Base-by-base conservation (phyloP, 1,140 invertebrate species). In the Vanessa atalanta region DNA sequence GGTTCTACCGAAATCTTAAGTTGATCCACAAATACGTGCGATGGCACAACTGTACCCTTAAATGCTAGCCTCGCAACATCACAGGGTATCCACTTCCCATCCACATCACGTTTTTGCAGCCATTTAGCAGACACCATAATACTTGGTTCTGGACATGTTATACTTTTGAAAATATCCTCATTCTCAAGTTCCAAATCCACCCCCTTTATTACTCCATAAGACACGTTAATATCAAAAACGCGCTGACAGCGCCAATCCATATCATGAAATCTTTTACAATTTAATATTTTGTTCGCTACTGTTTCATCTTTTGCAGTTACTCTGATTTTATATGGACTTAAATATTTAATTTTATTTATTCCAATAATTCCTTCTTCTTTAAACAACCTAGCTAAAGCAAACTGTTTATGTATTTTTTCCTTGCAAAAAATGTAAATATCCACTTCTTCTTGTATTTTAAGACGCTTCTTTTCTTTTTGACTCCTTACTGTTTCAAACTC, bases 291-390 rank as follows among this genome's bases (percentile, higher is more conserved):
- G 50, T 15, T 51, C 13, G 50, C 50, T 51, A 51, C 50, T 14
- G 6, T 15, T 51, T 51, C 50, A 51, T 51, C 50, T 51, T 51
- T 51, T 15, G 50, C 50, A 15, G 50, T 51, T 15, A 51, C 50
- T 51, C 50, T 51, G 8, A 15, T 51, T 15, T 51, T 51, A 51
- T 51, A 51, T 15, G 50, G 50, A 51, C 50, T 51, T 51, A 51
- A 51, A 51, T 51, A 51, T 51, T 51, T 51, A 15, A 51, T 51
- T 15, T 51, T 51, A 51, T 51, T 51, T 51, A 51, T 51, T 15
- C 50, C 50, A 51, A 51, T 51, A 15, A 51, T 51, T 51, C 12
- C 50, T 51, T 51, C 50, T 51, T 51, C 50, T 51, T 15, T 51
- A 51, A 51, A 51, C 13, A 51, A 51, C 13, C 50, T 51, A 6